Base-by-base conservation (phyloP, 53 echinoderm and acorn worm species). In the Antedon mediterranea region DNA sequence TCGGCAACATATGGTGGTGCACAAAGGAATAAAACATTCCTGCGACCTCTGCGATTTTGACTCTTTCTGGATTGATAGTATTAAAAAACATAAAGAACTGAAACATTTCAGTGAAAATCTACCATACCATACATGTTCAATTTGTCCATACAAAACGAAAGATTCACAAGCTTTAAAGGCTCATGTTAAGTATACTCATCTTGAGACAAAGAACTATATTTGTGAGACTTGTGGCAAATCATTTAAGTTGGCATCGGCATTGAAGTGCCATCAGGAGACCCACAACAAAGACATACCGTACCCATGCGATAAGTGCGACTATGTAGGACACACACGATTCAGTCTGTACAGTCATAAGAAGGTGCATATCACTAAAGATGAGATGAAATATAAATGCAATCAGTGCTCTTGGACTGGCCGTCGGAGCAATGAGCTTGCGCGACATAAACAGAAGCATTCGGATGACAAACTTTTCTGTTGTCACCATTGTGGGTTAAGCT, bases 371-470 rank as follows among this genome's bases (percentile, higher is more conserved):
- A 73, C 86, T 32, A 76, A 81, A 33, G 86, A 86, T 0, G 32
- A 78, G 77, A 86, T 86, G 86, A 43, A n/a, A 8, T 82, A 32
- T 70, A 86, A 86, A 29, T 86, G 86, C 31, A 74, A 82, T 6
- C 81, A 81, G 5, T 86, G 86, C 73, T 30, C 42, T 43, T 86
- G 86, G 86, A 75, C 74, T 20, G 86, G 86, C 11, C 77, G 78
- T 29, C 82, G 86, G 0, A 81, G 43, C 29, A 82, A 30, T 14
- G 86, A 86, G 32, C 32, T 81, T 14, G 30, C 18, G 43, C 73
- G 81, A 31, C 86, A 86, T 43, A 71, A 75, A 30, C 86, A 82
- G 27, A 86, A 86, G 57, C 86, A 86, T 43, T 81, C 82, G 29
- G 32, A 77, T 30, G 30, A 78, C 34, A 86, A 77, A 70, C 32